These are phyloP conservation scores for Drosophila neotestacea DNA, from an alignment of 2,888 invertebrate genomes.

Conservation along the genomic window DNA sequence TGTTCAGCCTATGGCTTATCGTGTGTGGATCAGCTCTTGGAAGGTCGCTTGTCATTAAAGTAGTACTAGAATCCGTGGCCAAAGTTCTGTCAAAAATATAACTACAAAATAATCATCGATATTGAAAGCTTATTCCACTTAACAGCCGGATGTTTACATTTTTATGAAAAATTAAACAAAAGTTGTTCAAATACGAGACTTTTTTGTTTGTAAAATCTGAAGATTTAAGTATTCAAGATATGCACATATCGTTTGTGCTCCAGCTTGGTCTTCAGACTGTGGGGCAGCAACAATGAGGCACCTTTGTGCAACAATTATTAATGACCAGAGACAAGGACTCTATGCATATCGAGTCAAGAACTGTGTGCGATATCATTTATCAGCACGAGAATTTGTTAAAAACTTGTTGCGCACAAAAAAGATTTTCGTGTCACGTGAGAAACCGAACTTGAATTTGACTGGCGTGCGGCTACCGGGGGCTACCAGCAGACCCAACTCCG, in stretches of 20 bases:
- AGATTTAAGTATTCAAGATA: constrained; percentile 4
- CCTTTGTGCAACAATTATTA: constrained; percentile 74
- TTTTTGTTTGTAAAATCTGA: too few relatives aligned
- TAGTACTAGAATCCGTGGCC: neutral
- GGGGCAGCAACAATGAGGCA: constrained; percentile 17
- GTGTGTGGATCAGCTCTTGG: constrained; percentile 32
- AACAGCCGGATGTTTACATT: too few relatives aligned
- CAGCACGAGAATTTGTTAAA: constrained; percentile 76
- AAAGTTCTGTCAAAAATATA: too few relatives aligned
- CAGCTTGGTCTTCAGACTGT: neutral
- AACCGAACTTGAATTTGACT: constrained; percentile 47
- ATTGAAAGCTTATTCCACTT: too few relatives aligned
- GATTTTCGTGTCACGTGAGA: constrained; percentile 83
- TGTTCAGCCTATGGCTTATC: constrained; percentile 14
- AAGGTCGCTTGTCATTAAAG: neutral
- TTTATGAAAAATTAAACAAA: too few relatives aligned
- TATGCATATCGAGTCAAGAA: constrained; percentile 74
- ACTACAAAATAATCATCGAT: too few relatives aligned
- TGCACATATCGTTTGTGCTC: constrained; percentile 13
- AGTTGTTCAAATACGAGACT: too few relatives aligned
- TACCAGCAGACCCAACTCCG: constrained; percentile 36
- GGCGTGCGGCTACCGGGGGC: constrained; percentile 63
- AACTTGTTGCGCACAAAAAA: constrained; percentile 84
- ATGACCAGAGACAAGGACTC: constrained; percentile 67
- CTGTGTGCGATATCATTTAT: constrained; percentile 82